Conservation (phyloP, 2,888 invertebrate genomes). For the Tetragonula carbonaria region DNA sequence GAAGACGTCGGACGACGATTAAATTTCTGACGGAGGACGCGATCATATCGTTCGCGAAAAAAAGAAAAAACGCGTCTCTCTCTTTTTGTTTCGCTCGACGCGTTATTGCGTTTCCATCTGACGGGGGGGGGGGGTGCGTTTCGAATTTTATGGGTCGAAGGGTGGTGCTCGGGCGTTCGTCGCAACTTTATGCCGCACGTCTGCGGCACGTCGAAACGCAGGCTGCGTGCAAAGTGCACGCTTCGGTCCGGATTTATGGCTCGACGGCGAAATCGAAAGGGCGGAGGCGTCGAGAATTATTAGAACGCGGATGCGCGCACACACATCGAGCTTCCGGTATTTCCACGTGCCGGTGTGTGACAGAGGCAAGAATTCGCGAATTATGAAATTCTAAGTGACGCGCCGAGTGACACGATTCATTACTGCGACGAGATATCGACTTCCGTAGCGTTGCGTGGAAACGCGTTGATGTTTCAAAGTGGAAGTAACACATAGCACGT, state of each 20-base stretch:
- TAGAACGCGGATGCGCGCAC: constrained; percentile 56
- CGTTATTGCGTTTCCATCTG: constrained; percentile 62
- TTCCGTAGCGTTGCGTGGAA: constrained; percentile 12
- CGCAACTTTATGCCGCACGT: constrained; percentile 49
- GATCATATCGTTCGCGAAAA: constrained; percentile 36
- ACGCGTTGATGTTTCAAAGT: background rate
- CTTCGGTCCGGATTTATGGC: constrained; percentile 63
- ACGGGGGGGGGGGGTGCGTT: background rate
- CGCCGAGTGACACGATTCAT: constrained; percentile 39
- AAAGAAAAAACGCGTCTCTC: constrained; percentile 52
- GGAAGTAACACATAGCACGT: background rate
- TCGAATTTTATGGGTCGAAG: constrained; percentile 40
- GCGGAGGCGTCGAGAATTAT: constrained; percentile 62
- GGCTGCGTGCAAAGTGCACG: constrained; percentile 63
- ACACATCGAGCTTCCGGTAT: background rate
- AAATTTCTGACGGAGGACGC: constrained; percentile 41
- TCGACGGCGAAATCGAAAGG: constrained; percentile 65
- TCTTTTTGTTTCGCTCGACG: constrained; percentile 36
- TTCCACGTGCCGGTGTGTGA: constrained; percentile 43
- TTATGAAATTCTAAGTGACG: constrained; percentile 55
- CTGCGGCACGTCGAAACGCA: constrained; percentile 44
- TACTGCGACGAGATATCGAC: constrained; percentile 29
- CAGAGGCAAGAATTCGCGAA: constrained; percentile 65
- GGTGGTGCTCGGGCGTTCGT: constrained; percentile 54
- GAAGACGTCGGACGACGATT: constrained; percentile 36